Evolutionary conservation across 2,113 vertebrate genomes (phyloP).

Genomic region (Seriola quinqueradiata): DNA sequence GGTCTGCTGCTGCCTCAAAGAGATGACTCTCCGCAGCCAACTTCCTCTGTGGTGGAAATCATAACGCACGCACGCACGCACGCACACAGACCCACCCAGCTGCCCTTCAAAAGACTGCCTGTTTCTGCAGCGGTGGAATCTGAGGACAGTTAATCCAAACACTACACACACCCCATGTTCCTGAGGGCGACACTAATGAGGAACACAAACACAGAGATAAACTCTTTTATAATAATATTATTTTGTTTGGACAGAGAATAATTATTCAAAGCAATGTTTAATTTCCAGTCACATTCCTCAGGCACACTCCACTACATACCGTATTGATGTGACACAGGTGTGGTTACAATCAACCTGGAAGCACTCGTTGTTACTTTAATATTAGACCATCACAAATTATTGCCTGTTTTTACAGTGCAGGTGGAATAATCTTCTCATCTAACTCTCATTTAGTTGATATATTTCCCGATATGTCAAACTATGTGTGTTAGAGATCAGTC

Average conservation of each 20-base stretch:
- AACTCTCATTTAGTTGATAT: too few species aligned
- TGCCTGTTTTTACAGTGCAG: too few species aligned
- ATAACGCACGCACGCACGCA: constrained; percentile 2
- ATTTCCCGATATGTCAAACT: too few species aligned
- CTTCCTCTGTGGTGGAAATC: constrained; percentile 54
- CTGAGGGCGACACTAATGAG: neutral
- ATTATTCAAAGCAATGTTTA: too few species aligned
- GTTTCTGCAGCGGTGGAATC: constrained; percentile 47
- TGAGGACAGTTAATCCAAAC: constrained; percentile 16
- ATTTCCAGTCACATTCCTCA: too few species aligned
- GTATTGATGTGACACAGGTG: too few species aligned
- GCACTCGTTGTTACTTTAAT: neutral
- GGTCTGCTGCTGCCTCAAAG: constrained; percentile 43
- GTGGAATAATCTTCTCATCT: too few species aligned
- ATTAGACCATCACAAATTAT: neutral
- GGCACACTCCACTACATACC: too few species aligned
- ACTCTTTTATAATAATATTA: neutral
- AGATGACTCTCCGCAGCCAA: constrained; percentile 2
- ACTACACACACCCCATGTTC: constrained; percentile 2
- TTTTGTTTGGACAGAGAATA: neutral
- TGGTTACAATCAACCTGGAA: too few species aligned
- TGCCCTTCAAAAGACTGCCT: constrained; percentile 49
- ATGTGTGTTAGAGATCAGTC: too few species aligned
- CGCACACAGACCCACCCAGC: constrained; percentile 12
- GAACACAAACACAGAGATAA: constrained; percentile 9